A percentile compares a stretch with the other conserved stretches of the same genome.
Conservation (phyloP, 2,113 vertebrate genomes). For the Poeciliopsis retropinna region DNA sequence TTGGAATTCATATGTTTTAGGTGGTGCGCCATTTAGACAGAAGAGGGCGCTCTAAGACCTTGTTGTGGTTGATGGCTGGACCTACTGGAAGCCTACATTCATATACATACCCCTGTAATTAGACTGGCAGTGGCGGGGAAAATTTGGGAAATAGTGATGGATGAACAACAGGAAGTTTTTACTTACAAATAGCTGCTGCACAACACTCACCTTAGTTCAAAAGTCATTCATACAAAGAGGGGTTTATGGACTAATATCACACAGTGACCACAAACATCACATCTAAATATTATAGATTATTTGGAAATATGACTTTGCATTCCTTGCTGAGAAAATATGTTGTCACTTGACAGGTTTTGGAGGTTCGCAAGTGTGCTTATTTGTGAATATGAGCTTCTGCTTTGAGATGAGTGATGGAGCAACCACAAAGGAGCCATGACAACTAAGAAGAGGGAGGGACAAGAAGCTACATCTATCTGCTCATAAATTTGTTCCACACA, state of each 20-base stretch:
- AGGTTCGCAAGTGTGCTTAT: conserved; percentile 36
- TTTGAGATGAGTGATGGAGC: conserved; percentile 42
- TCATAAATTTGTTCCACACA: conserved; percentile 12
- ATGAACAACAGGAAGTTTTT: conserved; percentile 31
- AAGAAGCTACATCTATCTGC: conserved; percentile 46
- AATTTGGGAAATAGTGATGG: conserved; percentile 9
- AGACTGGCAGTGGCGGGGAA: conserved; percentile 24
- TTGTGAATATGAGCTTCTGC: conserved; percentile 63
- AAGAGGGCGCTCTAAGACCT: conserved; percentile 50
- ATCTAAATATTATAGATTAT: background rate
- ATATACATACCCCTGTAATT: conserved; percentile 42
- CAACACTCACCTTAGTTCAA: background rate
- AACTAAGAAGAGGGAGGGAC: conserved; percentile 47
- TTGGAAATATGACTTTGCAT: background rate
- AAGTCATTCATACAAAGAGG: background rate
- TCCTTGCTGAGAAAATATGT: conserved; percentile 21
- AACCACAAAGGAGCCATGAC: conserved; percentile 56
- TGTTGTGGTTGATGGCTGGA: background rate
- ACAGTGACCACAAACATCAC: background rate
- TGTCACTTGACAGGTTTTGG: conserved; percentile 49
- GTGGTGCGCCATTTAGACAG: conserved; percentile 5
- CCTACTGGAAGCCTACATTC: conserved; percentile 13
- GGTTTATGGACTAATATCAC: background rate
- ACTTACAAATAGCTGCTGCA: conserved; percentile 20
- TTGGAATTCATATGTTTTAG: background rate